Evolutionary conservation across 2,113 vertebrate genomes (phyloP).

Genomic region (Condylura cristata): DNA sequence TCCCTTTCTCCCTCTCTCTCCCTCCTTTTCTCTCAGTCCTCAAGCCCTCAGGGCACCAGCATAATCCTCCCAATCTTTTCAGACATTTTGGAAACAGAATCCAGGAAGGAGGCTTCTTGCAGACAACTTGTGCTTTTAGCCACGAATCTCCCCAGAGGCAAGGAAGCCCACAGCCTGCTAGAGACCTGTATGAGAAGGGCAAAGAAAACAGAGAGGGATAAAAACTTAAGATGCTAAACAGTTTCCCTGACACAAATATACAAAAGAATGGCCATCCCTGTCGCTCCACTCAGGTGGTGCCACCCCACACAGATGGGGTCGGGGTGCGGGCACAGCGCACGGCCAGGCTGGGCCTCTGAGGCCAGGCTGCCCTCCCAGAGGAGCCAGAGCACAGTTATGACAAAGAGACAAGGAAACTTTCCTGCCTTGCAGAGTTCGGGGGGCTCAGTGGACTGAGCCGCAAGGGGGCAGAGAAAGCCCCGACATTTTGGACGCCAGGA

Average conservation of each 20-base stretch:
- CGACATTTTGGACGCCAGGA: neutral
- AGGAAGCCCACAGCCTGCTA: neutral
- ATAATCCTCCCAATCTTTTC: neutral
- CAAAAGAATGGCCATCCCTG: neutral
- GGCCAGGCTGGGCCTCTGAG: neutral
- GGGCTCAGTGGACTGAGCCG: fast-evolving
- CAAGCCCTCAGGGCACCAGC: neutral
- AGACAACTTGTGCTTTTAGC: neutral
- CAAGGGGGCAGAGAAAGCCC: fast-evolving
- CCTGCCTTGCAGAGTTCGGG: neutral
- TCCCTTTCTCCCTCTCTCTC: fast-evolving
- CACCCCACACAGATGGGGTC: neutral
- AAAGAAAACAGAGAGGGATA: neutral
- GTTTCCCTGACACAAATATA: neutral
- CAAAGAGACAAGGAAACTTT: neutral
- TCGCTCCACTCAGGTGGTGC: neutral
- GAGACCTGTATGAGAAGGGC: neutral
- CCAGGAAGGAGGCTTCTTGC: neutral
- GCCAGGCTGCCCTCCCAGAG: neutral
- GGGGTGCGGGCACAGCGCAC: neutral
- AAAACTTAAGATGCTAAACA: neutral
- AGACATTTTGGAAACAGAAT: neutral
- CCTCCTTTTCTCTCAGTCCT: neutral
- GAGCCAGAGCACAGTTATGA: neutral
- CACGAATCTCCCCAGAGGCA: neutral